Base-by-base conservation (phyloP, 2,888 invertebrate genomes). In the Agrilus cyanescens region DNA sequence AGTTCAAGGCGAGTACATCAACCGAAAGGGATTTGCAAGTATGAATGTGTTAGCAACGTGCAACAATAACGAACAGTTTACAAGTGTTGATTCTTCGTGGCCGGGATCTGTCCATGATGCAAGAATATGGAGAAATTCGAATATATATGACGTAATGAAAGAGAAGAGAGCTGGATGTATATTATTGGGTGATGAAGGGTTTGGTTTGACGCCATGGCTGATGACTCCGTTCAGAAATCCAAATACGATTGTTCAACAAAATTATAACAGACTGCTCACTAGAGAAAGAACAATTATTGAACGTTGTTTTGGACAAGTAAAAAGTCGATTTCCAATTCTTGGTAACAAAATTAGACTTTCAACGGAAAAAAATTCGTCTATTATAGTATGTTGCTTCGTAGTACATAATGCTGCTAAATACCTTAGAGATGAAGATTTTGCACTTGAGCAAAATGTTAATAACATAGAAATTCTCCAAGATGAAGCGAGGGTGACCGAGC, bases 151-250 rank as follows among this genome's bases (percentile, higher is more conserved):
- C 5, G 25, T 20, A 29, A 41, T 36, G 36, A 37, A 16, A 18
- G 16, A 37, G 18, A 14, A 37, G 18, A 16, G 14, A 16, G 16
- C 37, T 37, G 14, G 37, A 12, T 14, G 16, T 18, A 13, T 46
- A 37, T 34, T 50, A 37, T 37, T 50, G 34, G 46, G 46, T 25
- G 50, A 51, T 48, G 46, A 40, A 34, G 46, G 48, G n/a, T 51
- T 48, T 43, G 51, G 49, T 36, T 43, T 51, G 12, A 46, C 40
- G 40, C 49, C 45, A 14, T 51, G 49, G 47, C 20, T 47, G 36
- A 41, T 51, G 41, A 46, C 46, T 12, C 48, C 49, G 30, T 49
- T 43, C 38, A 46, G 45, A 46, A 48, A 44, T 31, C 49, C 46
- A 8, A 44, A 37, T 37, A 45, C 43, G 32, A 36, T 31, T n/a